Base-by-base conservation (phyloP, 2,888 invertebrate species). In the Lumbricus terrestris region DNA sequence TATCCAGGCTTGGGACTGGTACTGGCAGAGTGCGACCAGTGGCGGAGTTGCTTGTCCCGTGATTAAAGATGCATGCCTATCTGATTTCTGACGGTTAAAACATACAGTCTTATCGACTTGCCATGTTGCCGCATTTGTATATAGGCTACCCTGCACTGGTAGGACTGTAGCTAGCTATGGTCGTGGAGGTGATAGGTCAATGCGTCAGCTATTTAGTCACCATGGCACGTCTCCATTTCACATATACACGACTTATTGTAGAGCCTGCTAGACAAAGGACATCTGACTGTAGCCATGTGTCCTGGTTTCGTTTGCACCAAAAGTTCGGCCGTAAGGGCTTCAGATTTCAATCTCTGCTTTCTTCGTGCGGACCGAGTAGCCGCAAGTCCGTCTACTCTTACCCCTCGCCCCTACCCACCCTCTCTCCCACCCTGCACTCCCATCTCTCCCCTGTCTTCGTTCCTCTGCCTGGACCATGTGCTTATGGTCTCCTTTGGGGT, bases 191-290 rank as follows among this genome's bases (percentile, higher is more conserved):
- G 16, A 69, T 69, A n/a, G 69, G 69, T 69, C n/a, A n/a, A n/a
- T 69, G 69, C 3, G 69, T 69, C n/a, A 29, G n/a, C n/a, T 29
- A 11, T n/a, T n/a, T n/a, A 69, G 69, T 69, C n/a, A n/a, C 6
- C 69, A n/a, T n/a, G n/a, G n/a, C n/a, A 6, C 16, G n/a, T 47
- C 47, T 47, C 8, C 23, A 23, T 1, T 1, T 47, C 47, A n/a
- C n/a, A 47, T 47, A 47, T n/a, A n/a, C 23, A n/a, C 16, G 69
- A 69, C 69, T 47, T 47, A 69, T 69, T n/a, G 2, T 69, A n/a
- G 69, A 69, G 69, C 69, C n/a, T 69, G n/a, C 69, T n/a, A n/a
- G n/a, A 69, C n/a, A 69, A 69, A n/a, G 69, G 69, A 69, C 69
- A 6, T n/a, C n/a, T 40, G 40, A n/a, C 69, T 5, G n/a, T n/a